Conservation (phyloP, 2,113 vertebrate genomes). For the Elephas maximus region DNA sequence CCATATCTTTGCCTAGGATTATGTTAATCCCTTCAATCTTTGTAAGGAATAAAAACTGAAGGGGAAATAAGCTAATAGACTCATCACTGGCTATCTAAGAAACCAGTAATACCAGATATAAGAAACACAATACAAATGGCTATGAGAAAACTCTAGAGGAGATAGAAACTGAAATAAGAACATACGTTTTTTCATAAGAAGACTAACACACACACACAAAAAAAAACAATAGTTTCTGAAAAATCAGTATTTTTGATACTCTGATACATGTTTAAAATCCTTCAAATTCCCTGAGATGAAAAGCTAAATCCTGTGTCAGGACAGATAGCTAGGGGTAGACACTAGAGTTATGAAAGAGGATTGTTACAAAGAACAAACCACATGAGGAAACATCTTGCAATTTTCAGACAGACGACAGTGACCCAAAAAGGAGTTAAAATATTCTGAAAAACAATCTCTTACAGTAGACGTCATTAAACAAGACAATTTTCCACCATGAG, state of each 20-base stretch:
- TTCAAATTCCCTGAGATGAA: conserved; percentile 64
- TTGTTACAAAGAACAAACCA: conserved; percentile 71
- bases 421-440: conserved; percentile 70
- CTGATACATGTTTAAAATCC: conserved; percentile 44
- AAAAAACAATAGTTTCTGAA: not conserved
- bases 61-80: not conserved
- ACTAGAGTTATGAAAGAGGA: conserved; percentile 65
- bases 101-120: not conserved
- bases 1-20: not conserved
- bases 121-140: conserved; percentile 24
- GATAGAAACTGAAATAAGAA: not conserved
- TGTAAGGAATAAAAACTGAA: conserved; percentile 25
- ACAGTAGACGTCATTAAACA: conserved; percentile 66
- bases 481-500: conserved; percentile 50
- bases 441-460: conserved; percentile 73
- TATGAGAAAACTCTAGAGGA: conserved; percentile 5
- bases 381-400: conserved; percentile 70
- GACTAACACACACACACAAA: not conserved
- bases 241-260: not conserved
- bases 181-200: not conserved
- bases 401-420: conserved; percentile 58
- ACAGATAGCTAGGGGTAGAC: not conserved
- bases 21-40: not conserved
- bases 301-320: conserved; percentile 3
- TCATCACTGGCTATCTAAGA: not conserved